phyloP scores from a whole-genome alignment of 1,140 invertebrate species.

The Littorina saxatilis region DNA sequence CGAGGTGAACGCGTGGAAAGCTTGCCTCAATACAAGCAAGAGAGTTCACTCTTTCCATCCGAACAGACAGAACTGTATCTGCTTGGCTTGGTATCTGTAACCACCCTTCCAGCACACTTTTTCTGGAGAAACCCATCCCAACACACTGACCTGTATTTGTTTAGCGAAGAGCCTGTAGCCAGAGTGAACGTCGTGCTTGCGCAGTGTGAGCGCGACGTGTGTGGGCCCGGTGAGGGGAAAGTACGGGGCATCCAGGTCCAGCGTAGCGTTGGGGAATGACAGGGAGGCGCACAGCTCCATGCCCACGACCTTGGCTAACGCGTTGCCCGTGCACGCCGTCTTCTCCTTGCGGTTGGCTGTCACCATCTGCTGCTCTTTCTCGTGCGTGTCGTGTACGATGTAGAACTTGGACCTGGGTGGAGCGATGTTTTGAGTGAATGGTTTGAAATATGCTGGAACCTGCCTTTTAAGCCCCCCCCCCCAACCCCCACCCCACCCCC shows the following conservation, averaged over 20 bases:
- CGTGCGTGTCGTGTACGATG: slow-evolving; percentile 57
- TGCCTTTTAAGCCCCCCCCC: no score
- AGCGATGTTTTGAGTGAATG: slow-evolving; percentile 2
- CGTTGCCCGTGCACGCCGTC: slow-evolving; percentile 73
- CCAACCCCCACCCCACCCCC: no score
- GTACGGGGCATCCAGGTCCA: slow-evolving; percentile 78
- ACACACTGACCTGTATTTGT: slow-evolving; percentile 52
- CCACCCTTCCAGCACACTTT: no score
- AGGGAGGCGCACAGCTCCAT: slow-evolving; percentile 89
- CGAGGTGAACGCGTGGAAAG: no score
- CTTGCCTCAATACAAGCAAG: no score
- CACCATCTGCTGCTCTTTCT: slow-evolving; percentile 63
- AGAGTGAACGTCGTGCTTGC: slow-evolving; percentile 85
- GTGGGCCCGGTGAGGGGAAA: slow-evolving; percentile 89
- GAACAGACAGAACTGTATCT: no score
- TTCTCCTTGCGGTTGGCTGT: slow-evolving; percentile 80
- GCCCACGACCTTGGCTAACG: slow-evolving; percentile 80
- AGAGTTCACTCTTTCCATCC: no score
- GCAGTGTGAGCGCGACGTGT: slow-evolving; percentile 84
- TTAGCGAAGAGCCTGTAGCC: slow-evolving; percentile 75
- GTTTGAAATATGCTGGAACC: no score
- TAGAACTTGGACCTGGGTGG: slow-evolving; percentile 64
- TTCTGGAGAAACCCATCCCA: no score
- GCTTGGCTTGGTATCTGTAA: no score
- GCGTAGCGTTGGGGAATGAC: slow-evolving; percentile 83